These are phyloP conservation scores for Miniopterus natalensis DNA, from an alignment of 2,113 vertebrate genomes.

Conservation along the genomic window DNA sequence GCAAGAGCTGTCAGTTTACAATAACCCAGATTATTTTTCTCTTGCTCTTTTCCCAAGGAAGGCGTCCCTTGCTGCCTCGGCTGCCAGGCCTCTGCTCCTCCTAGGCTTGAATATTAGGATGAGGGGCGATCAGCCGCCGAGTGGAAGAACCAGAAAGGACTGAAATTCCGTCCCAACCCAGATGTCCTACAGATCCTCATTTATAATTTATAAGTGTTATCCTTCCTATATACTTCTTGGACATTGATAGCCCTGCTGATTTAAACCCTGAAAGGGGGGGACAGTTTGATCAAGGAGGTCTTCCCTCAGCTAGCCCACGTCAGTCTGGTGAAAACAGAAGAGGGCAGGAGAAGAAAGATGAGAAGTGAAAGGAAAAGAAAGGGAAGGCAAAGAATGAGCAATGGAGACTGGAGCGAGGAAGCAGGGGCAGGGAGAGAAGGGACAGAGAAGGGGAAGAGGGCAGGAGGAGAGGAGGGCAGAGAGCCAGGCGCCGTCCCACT, in stretches of 20 bases:
- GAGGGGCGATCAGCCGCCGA: neutral
- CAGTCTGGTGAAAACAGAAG: neutral
- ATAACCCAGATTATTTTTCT: neutral
- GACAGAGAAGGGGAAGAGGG: neutral
- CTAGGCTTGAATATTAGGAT: neutral
- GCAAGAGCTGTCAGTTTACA: neutral
- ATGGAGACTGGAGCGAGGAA: neutral
- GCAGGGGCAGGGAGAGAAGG: neutral
- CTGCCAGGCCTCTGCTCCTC: neutral
- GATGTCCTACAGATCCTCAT: neutral
- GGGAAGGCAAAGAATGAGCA: neutral
- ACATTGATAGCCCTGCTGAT: neutral
- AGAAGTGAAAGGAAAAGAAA: neutral
- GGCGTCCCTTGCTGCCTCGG: neutral
- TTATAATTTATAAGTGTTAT: neutral
- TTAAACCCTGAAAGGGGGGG: neutral
- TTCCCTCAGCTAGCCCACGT: neutral
- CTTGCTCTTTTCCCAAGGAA: neutral
- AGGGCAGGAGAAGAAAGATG: too few species aligned
- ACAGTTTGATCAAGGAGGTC: neutral
- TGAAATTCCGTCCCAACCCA: neutral
- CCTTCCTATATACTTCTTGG: neutral
- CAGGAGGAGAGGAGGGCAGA: neutral
- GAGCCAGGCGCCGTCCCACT: neutral
- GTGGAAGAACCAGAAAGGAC: neutral